Evolutionary conservation across 1,140 invertebrate species (phyloP).

Genomic region (Ceratoteleas bidentatus): DNA sequence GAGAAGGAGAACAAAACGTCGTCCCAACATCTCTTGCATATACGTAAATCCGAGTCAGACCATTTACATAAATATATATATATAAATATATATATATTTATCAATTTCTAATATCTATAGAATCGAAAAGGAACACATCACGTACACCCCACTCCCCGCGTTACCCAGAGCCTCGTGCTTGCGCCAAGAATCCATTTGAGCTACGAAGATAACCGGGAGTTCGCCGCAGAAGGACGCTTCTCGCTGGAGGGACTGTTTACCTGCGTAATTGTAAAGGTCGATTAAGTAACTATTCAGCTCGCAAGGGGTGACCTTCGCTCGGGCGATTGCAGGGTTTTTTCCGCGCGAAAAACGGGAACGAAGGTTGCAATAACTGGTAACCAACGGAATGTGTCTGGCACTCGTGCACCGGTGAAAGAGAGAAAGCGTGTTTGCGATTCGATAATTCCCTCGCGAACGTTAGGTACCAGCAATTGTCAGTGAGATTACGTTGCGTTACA

Average conservation of each 20-base stretch:
- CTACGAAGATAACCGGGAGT: slow-evolving; percentile 36
- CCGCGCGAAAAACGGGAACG: slow-evolving; percentile 11
- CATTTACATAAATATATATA: slow-evolving; percentile 13
- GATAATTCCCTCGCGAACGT: slow-evolving; percentile 26
- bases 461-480: slow-evolving; percentile 49
- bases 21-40: slow-evolving; percentile 2
- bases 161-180: slow-evolving; percentile 24
- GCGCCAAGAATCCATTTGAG: slow-evolving; percentile 43
- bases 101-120: slow-evolving; percentile 32
- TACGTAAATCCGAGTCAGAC: slow-evolving; percentile 20
- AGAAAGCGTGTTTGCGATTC: slow-evolving; percentile 24
- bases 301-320: slow-evolving; percentile 40
- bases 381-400: slow-evolving; percentile 47
- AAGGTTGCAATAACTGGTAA: slow-evolving; percentile 39
- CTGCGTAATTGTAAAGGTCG: slow-evolving; percentile 23
- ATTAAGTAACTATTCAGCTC: slow-evolving; percentile 40
- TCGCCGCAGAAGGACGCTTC: slow-evolving; percentile 20
- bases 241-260: slow-evolving; percentile 36
- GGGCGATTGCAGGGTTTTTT: too few species aligned
- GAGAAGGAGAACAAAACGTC: too few species aligned
- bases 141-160: slow-evolving; percentile 16
- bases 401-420: not conserved
- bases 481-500: slow-evolving; percentile 40
- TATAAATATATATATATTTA: slow-evolving; percentile 9
- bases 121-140: slow-evolving; percentile 49